phyloP scores from a whole-genome alignment of 1,140 invertebrate species.

The Pogonus chalceus region DNA sequence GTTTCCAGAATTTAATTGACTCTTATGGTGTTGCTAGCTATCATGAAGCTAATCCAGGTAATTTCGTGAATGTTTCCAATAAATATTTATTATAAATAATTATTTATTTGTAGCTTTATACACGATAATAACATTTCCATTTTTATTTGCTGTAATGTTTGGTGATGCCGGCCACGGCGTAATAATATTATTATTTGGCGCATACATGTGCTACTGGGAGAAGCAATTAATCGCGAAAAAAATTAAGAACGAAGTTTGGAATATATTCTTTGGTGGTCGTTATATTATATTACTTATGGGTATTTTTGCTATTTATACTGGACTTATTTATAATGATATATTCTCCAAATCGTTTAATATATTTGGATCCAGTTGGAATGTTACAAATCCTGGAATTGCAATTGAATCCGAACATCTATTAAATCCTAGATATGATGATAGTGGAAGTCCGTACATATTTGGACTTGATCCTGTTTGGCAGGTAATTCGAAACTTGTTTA shows the following conservation, averaged over 20 bases:
- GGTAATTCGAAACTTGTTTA: slow-evolving; percentile 13
- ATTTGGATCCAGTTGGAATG: slow-evolving; percentile 76
- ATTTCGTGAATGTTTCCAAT: background rate
- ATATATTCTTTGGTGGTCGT: slow-evolving; percentile 93
- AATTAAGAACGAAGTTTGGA: slow-evolving; percentile 81
- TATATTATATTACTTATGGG: slow-evolving; percentile 98
- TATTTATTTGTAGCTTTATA: slow-evolving; percentile 64
- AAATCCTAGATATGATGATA: slow-evolving; percentile 53
- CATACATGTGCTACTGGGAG: slow-evolving; percentile 70
- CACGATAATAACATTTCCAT: slow-evolving; percentile 95
- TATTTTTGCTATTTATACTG: slow-evolving; percentile 93
- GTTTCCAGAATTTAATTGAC: slow-evolving; percentile 93
- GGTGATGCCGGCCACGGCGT: slow-evolving; percentile 89
- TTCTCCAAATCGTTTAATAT: slow-evolving; percentile 95
- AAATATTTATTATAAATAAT: slow-evolving; percentile 17
- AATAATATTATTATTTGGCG: slow-evolving; percentile 64
- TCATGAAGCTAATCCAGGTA: slow-evolving; percentile 88
- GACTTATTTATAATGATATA: slow-evolving; percentile 95
- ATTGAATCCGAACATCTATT: slow-evolving; percentile 46
- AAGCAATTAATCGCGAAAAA: slow-evolving; percentile 54
- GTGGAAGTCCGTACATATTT: slow-evolving; percentile 63
- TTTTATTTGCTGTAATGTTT: slow-evolving; percentile 97
- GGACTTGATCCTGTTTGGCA: slow-evolving; percentile 85
- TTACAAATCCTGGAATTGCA: background rate
- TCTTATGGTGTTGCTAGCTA: slow-evolving; percentile 90